These are phyloP conservation scores for Neogale vison DNA, from an alignment of 2,113 vertebrate species.

Conservation along the genomic window DNA sequence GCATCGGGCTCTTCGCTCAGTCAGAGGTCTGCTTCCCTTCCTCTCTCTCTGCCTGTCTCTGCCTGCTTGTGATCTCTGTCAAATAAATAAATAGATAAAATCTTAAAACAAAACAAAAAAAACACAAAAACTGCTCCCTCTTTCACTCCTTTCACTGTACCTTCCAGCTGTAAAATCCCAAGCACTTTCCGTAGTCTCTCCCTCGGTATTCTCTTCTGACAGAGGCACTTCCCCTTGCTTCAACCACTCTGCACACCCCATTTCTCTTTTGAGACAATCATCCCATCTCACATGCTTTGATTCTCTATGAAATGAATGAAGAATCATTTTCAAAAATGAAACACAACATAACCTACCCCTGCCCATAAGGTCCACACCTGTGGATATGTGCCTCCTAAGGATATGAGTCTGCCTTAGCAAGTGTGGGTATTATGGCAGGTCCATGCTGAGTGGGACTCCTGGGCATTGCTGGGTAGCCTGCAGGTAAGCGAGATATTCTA, in stretches of 20 bases:
- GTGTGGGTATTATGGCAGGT: too few species aligned
- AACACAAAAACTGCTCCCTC: not conserved
- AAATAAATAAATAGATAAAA: too few species aligned
- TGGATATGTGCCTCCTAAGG: not conserved
- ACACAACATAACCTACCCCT: not conserved
- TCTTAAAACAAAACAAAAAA: not conserved
- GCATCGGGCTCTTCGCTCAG: too few species aligned
- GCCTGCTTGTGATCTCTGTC: too few species aligned
- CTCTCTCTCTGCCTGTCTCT: too few species aligned
- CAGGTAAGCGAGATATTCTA: not conserved
- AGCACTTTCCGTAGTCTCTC: not conserved
- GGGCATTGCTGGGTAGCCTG: not conserved
- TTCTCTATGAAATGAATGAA: conserved; percentile 22
- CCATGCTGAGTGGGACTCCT: not conserved
- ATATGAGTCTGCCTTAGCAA: not conserved
- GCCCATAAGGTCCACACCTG: not conserved
- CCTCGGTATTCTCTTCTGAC: not conserved
- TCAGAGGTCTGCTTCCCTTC: too few species aligned
- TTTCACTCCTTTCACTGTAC: not conserved
- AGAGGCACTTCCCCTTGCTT: not conserved
- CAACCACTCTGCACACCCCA: not conserved
- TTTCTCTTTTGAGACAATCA: not conserved
- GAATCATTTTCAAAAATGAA: not conserved
- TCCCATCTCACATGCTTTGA: not conserved
- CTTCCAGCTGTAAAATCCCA: not conserved